Evolutionary conservation across 2,113 vertebrate genomes (phyloP), one percentile per base, ranked within the genome.

Genomic region (Lycocorax pyrrhopterus): DNA sequence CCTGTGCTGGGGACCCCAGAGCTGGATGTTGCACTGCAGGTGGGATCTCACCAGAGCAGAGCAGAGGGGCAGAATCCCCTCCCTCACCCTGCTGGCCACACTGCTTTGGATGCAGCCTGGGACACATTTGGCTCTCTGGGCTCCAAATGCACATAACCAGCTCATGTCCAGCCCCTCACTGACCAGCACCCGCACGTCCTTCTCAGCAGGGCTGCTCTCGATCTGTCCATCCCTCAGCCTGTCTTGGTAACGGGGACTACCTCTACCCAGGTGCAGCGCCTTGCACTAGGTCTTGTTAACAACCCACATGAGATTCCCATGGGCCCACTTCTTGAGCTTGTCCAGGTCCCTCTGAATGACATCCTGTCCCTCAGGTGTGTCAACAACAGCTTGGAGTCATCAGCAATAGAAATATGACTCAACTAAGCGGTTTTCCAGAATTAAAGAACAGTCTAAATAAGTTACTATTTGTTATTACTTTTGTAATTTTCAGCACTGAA

Each of bases 71-170:
- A 74, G 69, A 52, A 81, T n/a, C 11, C 5, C 16, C 9, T 52
- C 29, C 33, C 29, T 39, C 2, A 1, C 12, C 33, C 33, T 6
- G 4, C 13, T 74, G 33, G 0, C 44, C 23, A 20, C 0, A 0
- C 33, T 59, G 16, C 27, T 74, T 10, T 52, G n/a, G 37, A 17
- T 39, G 19, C 22, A 52, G 37, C 18, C 23, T 2, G 4, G 68
- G 52, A 41, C 44, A 58, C 37, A 2, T 2, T 1, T 52, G 27
- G 16, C 16, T 60, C 47, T 17, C 53, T 53, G 19, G 60, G 7
- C 18, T 81, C 10, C 18, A 19, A 39, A 23, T 11, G 5, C 29
- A 7, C 27, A 7, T 12, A 10, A 3, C 33, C 9, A 19, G 3
- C 13, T 74, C 16, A 3, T n/a, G 46, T n/a, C 37, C 60, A 82